Evolutionary conservation across 2,113 vertebrate species (phyloP).

Genomic region (Bagarius yarrelli): DNA sequence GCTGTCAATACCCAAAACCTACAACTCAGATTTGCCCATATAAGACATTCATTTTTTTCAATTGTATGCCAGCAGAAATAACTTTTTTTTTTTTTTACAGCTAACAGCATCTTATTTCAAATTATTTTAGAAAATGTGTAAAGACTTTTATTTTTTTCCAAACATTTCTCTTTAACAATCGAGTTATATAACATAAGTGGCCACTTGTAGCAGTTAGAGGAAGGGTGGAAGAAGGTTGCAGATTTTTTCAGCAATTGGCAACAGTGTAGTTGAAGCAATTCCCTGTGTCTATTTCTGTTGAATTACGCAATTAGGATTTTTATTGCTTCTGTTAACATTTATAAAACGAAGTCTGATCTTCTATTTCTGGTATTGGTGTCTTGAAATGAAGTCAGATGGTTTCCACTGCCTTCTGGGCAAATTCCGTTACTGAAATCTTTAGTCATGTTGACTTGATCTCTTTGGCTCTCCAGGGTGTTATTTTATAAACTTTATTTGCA

Average conservation of each 20-base stretch:
- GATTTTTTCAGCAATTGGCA: background rate
- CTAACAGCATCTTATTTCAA: background rate
- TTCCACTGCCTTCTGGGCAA: background rate
- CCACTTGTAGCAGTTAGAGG: background rate
- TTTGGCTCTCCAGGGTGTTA: background rate
- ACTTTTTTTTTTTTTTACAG: too few relatives aligned
- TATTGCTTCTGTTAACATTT: slow-evolving; percentile 8
- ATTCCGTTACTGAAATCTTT: too few relatives aligned
- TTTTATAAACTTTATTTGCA: background rate
- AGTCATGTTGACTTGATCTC: background rate
- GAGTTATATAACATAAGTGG: background rate
- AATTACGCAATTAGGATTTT: background rate
- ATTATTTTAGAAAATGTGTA: background rate
- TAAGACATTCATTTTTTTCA: background rate
- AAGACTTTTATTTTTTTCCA: background rate
- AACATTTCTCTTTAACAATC: background rate
- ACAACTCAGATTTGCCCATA: background rate
- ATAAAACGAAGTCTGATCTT: background rate
- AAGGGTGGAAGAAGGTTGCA: background rate
- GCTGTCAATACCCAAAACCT: background rate
- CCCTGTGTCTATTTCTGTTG: background rate
- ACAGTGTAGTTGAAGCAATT: background rate
- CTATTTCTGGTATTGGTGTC: background rate
- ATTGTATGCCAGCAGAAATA: background rate
- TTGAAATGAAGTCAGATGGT: background rate